Evolutionary conservation across 2,888 invertebrate genomes (phyloP), one percentile per base, ranked within the genome.

Genomic region (Exocentrus adspersus): DNA sequence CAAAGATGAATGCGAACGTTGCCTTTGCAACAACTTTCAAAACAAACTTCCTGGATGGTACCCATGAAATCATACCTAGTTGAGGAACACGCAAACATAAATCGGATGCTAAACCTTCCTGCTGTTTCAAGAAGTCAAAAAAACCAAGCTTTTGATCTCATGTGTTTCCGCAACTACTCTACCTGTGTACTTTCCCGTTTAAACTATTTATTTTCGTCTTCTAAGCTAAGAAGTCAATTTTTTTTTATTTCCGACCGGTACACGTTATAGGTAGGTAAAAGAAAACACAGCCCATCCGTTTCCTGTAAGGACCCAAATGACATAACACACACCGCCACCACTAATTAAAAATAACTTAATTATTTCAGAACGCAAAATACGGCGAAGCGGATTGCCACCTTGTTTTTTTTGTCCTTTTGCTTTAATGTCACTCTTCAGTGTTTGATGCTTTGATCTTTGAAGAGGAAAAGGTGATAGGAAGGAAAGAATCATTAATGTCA

Each of bases 341-440:
- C 28, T 17, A 17, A 54, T 43, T 28, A 54, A 24, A 54, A 54
- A 54, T 54, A 54, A 43, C 54, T 19, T 9, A 37, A 42, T 24
- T 54, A 54, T 54, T 54, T 54, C 28, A 16, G 43, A 10, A 45
- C 24, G 6, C 14, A 21, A 5, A 20, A n/a, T n/a, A 32, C 32
- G 9, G 12, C 37, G 2, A 12, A 37, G 37, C 0, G 37, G 12
- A 37, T 5, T 5, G 17, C 16, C 17, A n/a, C 12, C 37, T 0
- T 14, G 14, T 12, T 5, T 37, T 37, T 37, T 37, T 37, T 37
- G 12, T 37, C 10, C 3, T 2, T 4, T 37, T 12, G n/a, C 37
- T 32, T 7, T 10, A n/a, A 37, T 1, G 3, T 12, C 12, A 5
- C 0, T 2, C 37, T 1, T 37, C 10, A n/a, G n/a, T 37, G n/a